A percentile compares a stretch with the other conserved stretches of the same genome.
These are phyloP conservation scores for Gobius niger DNA, from an alignment of 2,113 vertebrate genomes.

Conservation along the genomic window DNA sequence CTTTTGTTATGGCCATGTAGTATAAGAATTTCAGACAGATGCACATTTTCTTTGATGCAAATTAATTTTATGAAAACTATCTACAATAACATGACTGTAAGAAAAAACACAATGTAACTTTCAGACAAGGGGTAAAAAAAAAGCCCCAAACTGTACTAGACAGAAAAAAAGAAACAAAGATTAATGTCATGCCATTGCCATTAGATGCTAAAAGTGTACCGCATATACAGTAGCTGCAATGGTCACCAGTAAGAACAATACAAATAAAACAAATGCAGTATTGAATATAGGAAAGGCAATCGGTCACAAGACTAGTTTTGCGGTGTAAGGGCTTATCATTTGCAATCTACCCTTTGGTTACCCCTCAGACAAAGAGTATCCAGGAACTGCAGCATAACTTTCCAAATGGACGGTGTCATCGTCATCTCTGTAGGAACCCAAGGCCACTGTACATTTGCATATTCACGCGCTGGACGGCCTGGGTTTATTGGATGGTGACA, in stretches of 20 bases:
- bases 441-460: slow-evolving; percentile 56
- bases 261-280: not conserved
- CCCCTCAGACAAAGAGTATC: slow-evolving; percentile 46
- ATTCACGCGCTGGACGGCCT: slow-evolving; percentile 44
- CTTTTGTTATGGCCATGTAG: too few relatives aligned
- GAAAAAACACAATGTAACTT: too few relatives aligned
- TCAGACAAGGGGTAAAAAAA: too few relatives aligned
- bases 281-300: slow-evolving; percentile 11
- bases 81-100: too few relatives aligned
- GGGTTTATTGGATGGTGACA: slow-evolving; percentile 47
- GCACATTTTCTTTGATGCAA: too few relatives aligned
- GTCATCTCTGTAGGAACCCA: slow-evolving; percentile 47
- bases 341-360: slow-evolving; percentile 36
- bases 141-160: too few relatives aligned
- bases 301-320: slow-evolving; percentile 17
- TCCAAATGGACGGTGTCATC: slow-evolving; percentile 29
- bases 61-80: too few relatives aligned
- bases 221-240: not conserved
- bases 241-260: not conserved
- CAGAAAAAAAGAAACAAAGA: too few relatives aligned
- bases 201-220: too few relatives aligned
- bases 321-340: slow-evolving; percentile 10
- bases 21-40: too few relatives aligned
- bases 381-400: slow-evolving; percentile 48
- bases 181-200: too few relatives aligned